Evolutionary conservation across 2,888 invertebrate species (phyloP).

Genomic region (Acleris laterana): DNA sequence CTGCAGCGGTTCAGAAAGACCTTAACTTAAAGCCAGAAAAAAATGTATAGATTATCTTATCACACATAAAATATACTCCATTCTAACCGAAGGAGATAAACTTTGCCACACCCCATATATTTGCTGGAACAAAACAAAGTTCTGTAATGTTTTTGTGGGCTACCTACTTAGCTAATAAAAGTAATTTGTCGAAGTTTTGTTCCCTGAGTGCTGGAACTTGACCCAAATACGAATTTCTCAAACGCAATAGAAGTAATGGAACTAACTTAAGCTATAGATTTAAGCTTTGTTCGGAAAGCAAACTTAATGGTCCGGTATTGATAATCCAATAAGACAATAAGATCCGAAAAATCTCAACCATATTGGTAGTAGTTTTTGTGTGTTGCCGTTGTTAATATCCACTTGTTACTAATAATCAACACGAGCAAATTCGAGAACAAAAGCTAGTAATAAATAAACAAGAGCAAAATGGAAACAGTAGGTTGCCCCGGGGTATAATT

Average conservation of each 20-base stretch:
- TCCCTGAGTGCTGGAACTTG: constrained; percentile 25
- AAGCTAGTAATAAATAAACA: constrained; percentile 1
- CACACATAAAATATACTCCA: too few relatives aligned
- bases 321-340: constrained; percentile 20
- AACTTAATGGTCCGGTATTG: constrained; percentile 29
- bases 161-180: constrained; percentile 35
- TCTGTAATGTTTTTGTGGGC: constrained; percentile 22
- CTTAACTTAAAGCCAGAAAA: too few relatives aligned
- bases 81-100: neutral
- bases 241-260: constrained; percentile 32
- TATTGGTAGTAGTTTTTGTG: neutral
- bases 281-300: constrained; percentile 32
- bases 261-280: constrained; percentile 33
- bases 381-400: neutral
- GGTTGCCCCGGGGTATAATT: constrained; percentile 6
- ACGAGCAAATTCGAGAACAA: too few relatives aligned
- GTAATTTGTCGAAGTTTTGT: constrained; percentile 33
- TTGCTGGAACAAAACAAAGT: constrained; percentile 14
- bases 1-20: too few relatives aligned
- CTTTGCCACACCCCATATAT: constrained; percentile 6
- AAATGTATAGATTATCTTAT: too few relatives aligned
- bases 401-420: too few relatives aligned
- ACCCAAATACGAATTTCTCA: constrained; percentile 33
- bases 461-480: constrained; percentile 1
- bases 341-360: too few relatives aligned